Conservation (phyloP, 2,888 invertebrate genomes). For the Embidobia sp. region DNA sequence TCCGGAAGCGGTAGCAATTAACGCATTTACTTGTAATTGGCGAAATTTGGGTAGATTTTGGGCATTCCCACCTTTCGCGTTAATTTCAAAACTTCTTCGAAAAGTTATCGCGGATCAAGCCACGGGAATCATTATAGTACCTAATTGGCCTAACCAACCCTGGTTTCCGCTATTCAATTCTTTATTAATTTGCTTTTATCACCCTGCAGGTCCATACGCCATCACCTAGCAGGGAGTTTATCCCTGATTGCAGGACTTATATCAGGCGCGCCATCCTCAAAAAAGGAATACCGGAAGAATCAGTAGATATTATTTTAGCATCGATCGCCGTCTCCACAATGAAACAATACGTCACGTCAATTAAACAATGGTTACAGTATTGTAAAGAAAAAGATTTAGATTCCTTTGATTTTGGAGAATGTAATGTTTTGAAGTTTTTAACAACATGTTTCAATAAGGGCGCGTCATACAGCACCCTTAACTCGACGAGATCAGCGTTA, state of each 20-base stretch:
- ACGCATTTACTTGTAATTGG: slow-evolving; percentile 51
- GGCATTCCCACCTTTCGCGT: slow-evolving; percentile 64
- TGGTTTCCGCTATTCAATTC: slow-evolving; percentile 7
- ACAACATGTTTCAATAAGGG: slow-evolving; percentile 46
- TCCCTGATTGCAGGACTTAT: slow-evolving; percentile 14
- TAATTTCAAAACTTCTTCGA: slow-evolving; percentile 41
- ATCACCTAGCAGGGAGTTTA: slow-evolving; percentile 12
- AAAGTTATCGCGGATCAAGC: slow-evolving; percentile 55
- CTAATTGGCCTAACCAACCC: slow-evolving; percentile 13
- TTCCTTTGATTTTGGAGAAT: background rate
- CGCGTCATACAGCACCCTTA: slow-evolving; percentile 66
- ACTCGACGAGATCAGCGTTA: slow-evolving; percentile 68
- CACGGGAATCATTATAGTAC: slow-evolving; percentile 8
- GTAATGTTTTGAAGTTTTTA: background rate
- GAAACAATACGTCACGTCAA: slow-evolving; percentile 57
- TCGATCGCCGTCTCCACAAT: slow-evolving; percentile 66
- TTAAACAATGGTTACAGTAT: background rate
- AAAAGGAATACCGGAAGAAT: slow-evolving; percentile 45
- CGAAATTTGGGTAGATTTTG: slow-evolving; percentile 47
- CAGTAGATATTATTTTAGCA: slow-evolving; percentile 54
- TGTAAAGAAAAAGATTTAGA: background rate
- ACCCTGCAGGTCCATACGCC: slow-evolving; percentile 15
- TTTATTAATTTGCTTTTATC: slow-evolving; percentile 8
- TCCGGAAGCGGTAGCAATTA: slow-evolving; percentile 22
- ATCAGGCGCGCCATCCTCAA: background rate